Conservation (phyloP, 2,888 invertebrate genomes). For the Drosophila diplacantha region DNA sequence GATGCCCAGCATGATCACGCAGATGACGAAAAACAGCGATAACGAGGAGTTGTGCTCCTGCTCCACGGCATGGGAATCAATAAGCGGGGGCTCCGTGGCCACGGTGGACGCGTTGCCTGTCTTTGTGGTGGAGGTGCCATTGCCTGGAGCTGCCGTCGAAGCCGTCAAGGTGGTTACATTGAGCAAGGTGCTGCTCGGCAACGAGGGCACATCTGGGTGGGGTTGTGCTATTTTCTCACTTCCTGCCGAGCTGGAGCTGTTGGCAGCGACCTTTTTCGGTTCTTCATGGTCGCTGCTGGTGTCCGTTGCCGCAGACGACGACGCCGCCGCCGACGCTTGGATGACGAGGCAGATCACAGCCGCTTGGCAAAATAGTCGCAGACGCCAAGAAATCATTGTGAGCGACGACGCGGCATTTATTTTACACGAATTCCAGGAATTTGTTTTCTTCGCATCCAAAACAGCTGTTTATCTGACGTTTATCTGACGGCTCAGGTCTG, state of each 20-base stretch:
- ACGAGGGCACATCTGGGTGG: background rate
- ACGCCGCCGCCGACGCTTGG: constrained; percentile 10
- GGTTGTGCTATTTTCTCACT: background rate
- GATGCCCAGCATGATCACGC: constrained; percentile 95
- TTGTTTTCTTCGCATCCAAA: constrained; percentile 21
- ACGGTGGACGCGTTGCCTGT: constrained; percentile 77
- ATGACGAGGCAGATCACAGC: constrained; percentile 21
- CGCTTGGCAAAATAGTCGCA: constrained; percentile 20
- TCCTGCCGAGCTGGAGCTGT: constrained; percentile 8
- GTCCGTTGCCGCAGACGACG: background rate
- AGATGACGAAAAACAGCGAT: constrained; percentile 98
- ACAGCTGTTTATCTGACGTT: constrained; percentile 50
- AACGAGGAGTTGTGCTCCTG: constrained; percentile 97
- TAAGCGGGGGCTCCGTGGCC: constrained; percentile 87
- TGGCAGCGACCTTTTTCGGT: background rate
- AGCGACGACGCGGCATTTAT: constrained; percentile 25
- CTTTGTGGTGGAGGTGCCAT: constrained; percentile 23
- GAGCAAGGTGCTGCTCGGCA: background rate
- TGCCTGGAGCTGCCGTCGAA: constrained; percentile 18
- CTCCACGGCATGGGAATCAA: constrained; percentile 93
- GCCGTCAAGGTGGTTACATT: constrained; percentile 1
- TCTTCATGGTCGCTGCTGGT: constrained; percentile 9
- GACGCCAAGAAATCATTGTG: constrained; percentile 38
- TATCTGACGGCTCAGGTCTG: constrained; percentile 16
- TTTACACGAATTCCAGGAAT: constrained; percentile 13